Evolutionary conservation across 1,140 invertebrate genomes (phyloP), one percentile per base, ranked within the genome.

Genomic region (Coenobita brevimanus): DNA sequence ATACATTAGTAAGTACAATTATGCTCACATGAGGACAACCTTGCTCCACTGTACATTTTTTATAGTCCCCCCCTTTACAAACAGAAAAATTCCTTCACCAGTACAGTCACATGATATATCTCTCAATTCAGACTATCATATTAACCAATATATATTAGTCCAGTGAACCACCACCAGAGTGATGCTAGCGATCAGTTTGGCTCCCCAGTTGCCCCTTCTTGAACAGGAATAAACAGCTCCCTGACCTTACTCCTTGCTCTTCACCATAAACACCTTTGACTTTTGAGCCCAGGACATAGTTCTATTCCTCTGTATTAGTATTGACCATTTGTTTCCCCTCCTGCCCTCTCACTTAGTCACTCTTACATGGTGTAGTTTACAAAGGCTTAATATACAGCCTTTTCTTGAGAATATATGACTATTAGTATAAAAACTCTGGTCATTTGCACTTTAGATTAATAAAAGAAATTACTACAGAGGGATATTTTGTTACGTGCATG

Each of bases 1-100:
- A 87, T 87, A 87, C 85, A 87, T 87, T 87, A 87, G 85, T 87
- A 87, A 87, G 85, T 87, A 87, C 85, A 87, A 67, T 71, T 41
- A 60, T 80, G 85, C 85, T 62, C 54, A 87, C 85, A 87, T 87
- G 67, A 69, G 85, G 76, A 87, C 76, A 87, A 50, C 76, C 76
- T 80, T 87, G 85, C 85, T 87, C 85, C 85, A 87, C 85, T 67
- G 60, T 80, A 87, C 85, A 87, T 87, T 75, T 79, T 86, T 75
- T 33, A 87, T 73, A 33, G 64, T 33, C 64, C 41, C 85, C 78
- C 50, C 79, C 71, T 80, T 76, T 80, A 87, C 85, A 87, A 27
- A 60, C 76, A 86, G 85, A 80, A 87, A 87, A 73, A 60, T 87
- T 81, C 41, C 62, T 54, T 78, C 85, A 87, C 75, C 79, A 87